These are phyloP conservation scores for Plutella xylostella DNA, from an alignment of 2,888 invertebrate species.

Conservation along the genomic window DNA sequence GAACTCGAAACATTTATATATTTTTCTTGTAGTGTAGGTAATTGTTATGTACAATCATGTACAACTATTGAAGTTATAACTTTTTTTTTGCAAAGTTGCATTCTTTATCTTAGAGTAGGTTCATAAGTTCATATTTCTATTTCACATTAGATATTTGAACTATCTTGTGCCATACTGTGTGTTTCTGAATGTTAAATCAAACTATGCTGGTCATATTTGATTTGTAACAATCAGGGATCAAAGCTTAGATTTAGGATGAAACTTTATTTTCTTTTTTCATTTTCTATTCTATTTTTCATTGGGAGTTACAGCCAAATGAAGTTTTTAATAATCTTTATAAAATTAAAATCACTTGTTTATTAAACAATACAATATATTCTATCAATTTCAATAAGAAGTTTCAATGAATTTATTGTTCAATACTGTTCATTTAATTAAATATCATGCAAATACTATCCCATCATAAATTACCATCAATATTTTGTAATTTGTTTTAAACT, in stretches of 20 bases:
- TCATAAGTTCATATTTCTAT: too few relatives aligned
- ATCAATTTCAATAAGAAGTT: constrained; percentile 37
- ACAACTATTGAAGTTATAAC: too few relatives aligned
- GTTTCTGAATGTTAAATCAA: too few relatives aligned
- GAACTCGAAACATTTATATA: too few relatives aligned
- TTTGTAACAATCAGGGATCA: constrained; percentile 26
- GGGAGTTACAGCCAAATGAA: constrained; percentile 20
- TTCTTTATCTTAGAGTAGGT: too few relatives aligned
- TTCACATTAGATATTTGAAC: too few relatives aligned
- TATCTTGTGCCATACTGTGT: too few relatives aligned
- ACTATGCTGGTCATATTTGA: constrained; percentile 49
- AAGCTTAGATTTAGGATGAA: constrained; percentile 21
- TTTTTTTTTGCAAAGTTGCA: too few relatives aligned
- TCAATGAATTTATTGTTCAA: constrained; percentile 46
- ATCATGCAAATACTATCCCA: not conserved
- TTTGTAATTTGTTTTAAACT: constrained; percentile 1
- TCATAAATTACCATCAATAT: not conserved
- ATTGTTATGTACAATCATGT: too few relatives aligned
- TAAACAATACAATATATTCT: constrained; percentile 29
- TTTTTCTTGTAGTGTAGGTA: too few relatives aligned
- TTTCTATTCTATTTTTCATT: constrained; percentile 45
- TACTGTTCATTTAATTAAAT: constrained; percentile 28
- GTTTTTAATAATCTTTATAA: constrained; percentile 26
- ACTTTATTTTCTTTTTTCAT: constrained; percentile 18
- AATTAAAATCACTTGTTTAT: constrained; percentile 15